Base-by-base conservation (phyloP, 2,797 vertebrate species). In the Hydrolagus colliei region DNA sequence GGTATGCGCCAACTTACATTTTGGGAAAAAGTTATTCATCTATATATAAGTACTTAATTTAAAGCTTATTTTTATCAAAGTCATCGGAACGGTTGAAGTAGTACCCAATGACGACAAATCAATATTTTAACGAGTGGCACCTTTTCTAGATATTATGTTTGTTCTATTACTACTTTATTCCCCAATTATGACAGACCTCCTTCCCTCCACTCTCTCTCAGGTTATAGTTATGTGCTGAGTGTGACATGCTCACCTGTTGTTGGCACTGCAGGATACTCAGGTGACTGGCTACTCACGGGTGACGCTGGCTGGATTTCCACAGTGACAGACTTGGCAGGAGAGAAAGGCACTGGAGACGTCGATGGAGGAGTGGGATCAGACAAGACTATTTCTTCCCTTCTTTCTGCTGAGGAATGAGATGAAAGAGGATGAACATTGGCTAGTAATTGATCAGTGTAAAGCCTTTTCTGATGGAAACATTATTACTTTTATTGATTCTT, bases 301-400 rank as follows among this genome's bases (percentile, higher is more conserved):
- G 97, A 97, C 9, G 94, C 92, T 6, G 96, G 92, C 14, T 95
- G 95, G 67, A 96, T 93, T 86, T 95, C 96, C 88, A 94, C 95
- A 0, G 94, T 94, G 90, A 95, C 95, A 0, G 97, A 98, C 86
- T 96, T 96, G 61, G 95, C 95, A 0, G 97, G 97, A 74, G 97
- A 98, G 92, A 94, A 99, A 0, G 97, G 94, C 0, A 90, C 95
- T 0, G 97, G 97, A 12, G 97, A 97, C 0, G 95, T 94, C 63
- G 96, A 94, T 41, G 96, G 91, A 41, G 96, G 95, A 62, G 94
- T 92, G 76, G 95, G 93, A 88, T 97, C 96, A 18, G 94, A 92
- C 90, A 96, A 86, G 65, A 95, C 90, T 86, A 96, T 94, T 72
- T 98, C 97, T 85, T 98, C 96, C 87, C 88, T 91, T 88, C 92